Evolutionary conservation across 2,113 vertebrate genomes (phyloP), one percentile per base, ranked within the genome.

Genomic region (Plecotus auritus): DNA sequence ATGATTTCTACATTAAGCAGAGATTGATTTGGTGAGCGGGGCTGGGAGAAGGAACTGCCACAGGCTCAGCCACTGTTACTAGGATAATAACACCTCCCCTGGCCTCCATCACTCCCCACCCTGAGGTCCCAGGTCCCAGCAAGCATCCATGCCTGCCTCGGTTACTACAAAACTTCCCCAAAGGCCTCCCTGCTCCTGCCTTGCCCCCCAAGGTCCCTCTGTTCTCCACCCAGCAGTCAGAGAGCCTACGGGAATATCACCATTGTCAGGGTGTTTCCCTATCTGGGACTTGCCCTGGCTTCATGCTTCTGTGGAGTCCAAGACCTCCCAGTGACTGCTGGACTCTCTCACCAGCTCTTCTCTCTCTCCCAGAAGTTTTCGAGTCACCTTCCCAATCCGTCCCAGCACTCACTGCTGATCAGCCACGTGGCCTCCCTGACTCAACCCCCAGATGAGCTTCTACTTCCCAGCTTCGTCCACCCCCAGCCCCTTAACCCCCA

Each of bases 311-410:
- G n/a, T 2, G 0, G 10, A 42, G 3, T 23, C 66, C 30, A 17
- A 22, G 16, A 32, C 49, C 9, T 56, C 54, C 30, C 1, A 0
- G 1, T 23, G 45, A n/a, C 67, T 2, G 1, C 14, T 37, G 2
- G 1, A 17, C 66, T 6, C 76, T 83, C n/a, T 5, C 8, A 1
- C 6, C 1, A 5, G 9, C 56, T 84, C 11, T 54, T 28, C 4
- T 51, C 23, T 51, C 4, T 18, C 59, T 2, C 42, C 11, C 17
- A 3, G 4, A 28, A 45, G 64, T 47, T 73, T 45, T 8, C 22
- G 10, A 16, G 2, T 42, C 10, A 13, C 59, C n/a, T 70, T 82
- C 37, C 30, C 4, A 12, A 0, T 20, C 9, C 26, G n/a, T 20
- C 42, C 32, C 35, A 1, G 0, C 9, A 26, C 32, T 40, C 37